A percentile compares a stretch with the other conserved stretches of the same genome.
phyloP scores from a whole-genome alignment of 2,888 invertebrate genomes.

The Rhagonycha fulva region DNA sequence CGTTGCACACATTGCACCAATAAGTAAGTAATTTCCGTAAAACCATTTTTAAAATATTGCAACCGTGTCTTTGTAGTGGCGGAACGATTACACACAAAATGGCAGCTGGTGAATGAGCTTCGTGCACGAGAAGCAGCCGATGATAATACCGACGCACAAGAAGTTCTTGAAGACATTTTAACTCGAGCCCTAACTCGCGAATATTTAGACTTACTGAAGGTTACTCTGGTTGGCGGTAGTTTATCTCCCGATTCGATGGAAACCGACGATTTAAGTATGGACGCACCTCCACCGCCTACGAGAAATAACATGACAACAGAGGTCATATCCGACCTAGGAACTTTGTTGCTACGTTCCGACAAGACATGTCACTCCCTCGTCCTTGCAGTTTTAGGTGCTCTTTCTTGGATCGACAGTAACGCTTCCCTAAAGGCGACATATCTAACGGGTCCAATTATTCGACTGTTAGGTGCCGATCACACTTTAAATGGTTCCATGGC shows the following conservation, averaged over 20 bases:
- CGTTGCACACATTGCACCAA: constrained; percentile 75
- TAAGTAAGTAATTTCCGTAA: constrained; percentile 63
- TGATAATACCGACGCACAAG: constrained; percentile 80
- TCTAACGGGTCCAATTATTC: constrained; percentile 72
- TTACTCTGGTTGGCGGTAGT: constrained; percentile 74
- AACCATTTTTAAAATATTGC: constrained; percentile 8
- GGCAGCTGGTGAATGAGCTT: constrained; percentile 78
- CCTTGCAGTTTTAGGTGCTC: constrained; percentile 65
- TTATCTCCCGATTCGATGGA: constrained; percentile 62
- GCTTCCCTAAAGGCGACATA: constrained; percentile 80
- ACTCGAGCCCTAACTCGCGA: constrained; percentile 86
- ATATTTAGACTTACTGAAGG: constrained; percentile 80
- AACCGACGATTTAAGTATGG: constrained; percentile 71
- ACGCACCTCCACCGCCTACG: constrained; percentile 62
- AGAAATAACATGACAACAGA: constrained; percentile 64
- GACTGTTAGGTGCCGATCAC: constrained; percentile 66
- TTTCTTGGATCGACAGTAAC: constrained; percentile 87
- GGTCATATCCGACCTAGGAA: constrained; percentile 81
- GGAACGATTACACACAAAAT: constrained; percentile 71
- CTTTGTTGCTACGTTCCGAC: constrained; percentile 69
- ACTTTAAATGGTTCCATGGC: constrained; percentile 70
- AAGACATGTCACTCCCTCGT: constrained; percentile 68
- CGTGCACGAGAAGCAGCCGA: constrained; percentile 78
- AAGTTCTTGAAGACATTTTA: constrained; percentile 84
- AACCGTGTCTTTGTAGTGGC: constrained; percentile 58